Evolutionary conservation across 2,888 invertebrate species (phyloP).

Genomic region (Acanthoscelides obtectus): DNA sequence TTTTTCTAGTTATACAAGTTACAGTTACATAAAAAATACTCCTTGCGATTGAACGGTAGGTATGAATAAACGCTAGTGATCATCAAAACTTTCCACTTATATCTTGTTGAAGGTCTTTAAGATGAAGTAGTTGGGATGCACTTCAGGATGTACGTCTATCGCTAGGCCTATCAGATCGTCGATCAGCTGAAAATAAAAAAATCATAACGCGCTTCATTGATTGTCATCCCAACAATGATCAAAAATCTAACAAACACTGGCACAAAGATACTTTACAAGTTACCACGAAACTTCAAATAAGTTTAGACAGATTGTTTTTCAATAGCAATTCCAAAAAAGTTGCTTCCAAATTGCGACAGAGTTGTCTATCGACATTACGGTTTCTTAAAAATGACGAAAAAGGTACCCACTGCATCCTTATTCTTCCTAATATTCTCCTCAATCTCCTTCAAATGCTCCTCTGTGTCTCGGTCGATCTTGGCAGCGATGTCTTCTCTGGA

Average conservation of each 20-base stretch:
- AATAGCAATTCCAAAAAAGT: background rate
- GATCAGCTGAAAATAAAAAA: slow-evolving; percentile 36
- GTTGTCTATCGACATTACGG: background rate
- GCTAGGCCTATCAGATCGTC: slow-evolving; percentile 38
- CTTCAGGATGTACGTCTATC: slow-evolving; percentile 37
- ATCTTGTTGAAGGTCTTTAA: slow-evolving; percentile 26
- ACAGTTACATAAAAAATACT: too few species aligned
- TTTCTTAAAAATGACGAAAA: background rate
- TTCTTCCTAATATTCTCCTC: slow-evolving; percentile 36
- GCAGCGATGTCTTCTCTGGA: slow-evolving; percentile 42
- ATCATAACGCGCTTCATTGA: too few species aligned
- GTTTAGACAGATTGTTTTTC: too few species aligned
- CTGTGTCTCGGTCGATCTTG: slow-evolving; percentile 43
- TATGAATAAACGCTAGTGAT: too few species aligned
- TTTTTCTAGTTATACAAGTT: too few species aligned
- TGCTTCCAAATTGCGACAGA: slow-evolving; percentile 3
- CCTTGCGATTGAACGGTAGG: too few species aligned
- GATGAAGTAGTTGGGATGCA: slow-evolving; percentile 39
- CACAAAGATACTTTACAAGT: too few species aligned
- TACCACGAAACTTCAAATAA: too few species aligned
- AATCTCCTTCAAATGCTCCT: slow-evolving; percentile 35
- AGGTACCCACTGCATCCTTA: slow-evolving; percentile 36
- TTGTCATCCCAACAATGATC: too few species aligned
- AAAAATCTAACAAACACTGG: too few species aligned
- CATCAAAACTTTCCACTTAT: too few species aligned